These are phyloP conservation scores for Neopelma chrysocephalum DNA, from an alignment of 2,797 vertebrate species.

Conservation along the genomic window DNA sequence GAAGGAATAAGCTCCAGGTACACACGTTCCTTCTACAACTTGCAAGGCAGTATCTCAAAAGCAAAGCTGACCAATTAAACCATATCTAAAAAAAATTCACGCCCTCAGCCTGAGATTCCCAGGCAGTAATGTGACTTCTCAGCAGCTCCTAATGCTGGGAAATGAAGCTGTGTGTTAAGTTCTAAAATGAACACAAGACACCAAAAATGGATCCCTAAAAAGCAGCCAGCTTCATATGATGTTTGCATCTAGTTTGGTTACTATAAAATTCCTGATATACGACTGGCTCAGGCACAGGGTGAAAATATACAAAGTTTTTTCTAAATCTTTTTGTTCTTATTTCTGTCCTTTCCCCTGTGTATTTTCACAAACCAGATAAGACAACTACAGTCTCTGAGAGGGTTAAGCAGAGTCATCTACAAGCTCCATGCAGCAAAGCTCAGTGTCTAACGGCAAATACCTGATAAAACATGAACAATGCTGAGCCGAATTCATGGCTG, in stretches of 20 bases:
- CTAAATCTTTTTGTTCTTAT: background rate
- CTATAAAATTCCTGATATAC: background rate
- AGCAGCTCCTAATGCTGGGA: background rate
- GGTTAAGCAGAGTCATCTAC: conserved; percentile 16
- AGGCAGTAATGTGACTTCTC: background rate
- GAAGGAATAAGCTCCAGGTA: background rate
- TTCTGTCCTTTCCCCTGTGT: background rate
- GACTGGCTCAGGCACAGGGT: background rate
- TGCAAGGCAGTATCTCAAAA: background rate
- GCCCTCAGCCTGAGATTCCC: background rate
- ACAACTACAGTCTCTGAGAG: background rate
- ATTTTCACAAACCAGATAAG: background rate
- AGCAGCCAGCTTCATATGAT: background rate
- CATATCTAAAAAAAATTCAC: background rate
- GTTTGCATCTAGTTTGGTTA: background rate
- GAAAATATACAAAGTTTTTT: background rate
- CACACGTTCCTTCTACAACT: background rate
- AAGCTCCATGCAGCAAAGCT: conserved; percentile 11
- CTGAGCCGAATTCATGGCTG: background rate
- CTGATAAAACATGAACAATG: background rate
- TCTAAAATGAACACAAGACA: background rate
- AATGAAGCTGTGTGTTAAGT: background rate
- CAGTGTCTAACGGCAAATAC: background rate
- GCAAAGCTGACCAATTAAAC: background rate
- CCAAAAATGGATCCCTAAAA: background rate